phyloP scores from a whole-genome alignment of 2,888 invertebrate genomes.

The Auanema sp. region DNA sequence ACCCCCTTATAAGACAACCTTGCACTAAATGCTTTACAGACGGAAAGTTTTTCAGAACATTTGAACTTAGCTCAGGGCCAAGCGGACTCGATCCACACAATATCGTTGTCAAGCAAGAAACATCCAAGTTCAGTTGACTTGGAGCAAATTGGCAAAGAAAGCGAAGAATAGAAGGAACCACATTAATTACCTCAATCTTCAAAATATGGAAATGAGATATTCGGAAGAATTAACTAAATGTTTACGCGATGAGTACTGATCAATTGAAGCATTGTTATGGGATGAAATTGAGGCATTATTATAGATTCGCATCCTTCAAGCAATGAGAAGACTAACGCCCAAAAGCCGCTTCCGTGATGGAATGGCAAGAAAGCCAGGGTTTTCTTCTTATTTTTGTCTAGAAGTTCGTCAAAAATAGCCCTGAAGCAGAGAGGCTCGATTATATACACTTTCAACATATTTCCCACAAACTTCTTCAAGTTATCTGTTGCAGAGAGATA shows the following conservation, averaged over 20 bases:
- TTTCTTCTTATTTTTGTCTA: constrained; percentile 17
- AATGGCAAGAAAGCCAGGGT: constrained; percentile 58
- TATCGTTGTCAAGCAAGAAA: constrained; percentile 31
- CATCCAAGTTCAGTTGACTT: neutral
- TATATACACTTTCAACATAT: neutral
- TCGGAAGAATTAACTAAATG: neutral
- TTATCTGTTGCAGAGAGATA: constrained; percentile 49
- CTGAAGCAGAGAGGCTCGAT: constrained; percentile 26
- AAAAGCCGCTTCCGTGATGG: constrained; percentile 58
- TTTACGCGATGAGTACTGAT: constrained; percentile 51
- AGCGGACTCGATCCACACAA: constrained; percentile 53
- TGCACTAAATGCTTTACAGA: constrained; percentile 50
- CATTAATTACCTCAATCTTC: constrained; percentile 52
- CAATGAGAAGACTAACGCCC: constrained; percentile 55
- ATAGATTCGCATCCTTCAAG: constrained; percentile 54
- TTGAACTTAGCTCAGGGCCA: constrained; percentile 33
- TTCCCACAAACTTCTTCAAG: constrained; percentile 40
- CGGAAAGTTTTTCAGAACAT: constrained; percentile 46
- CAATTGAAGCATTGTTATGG: constrained; percentile 45
- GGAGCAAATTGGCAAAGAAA: constrained; percentile 8
- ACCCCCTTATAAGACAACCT: constrained; percentile 44
- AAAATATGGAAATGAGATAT: neutral
- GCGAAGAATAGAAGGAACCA: constrained; percentile 47
- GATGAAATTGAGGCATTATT: constrained; percentile 50
- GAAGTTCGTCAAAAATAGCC: constrained; percentile 36